phyloP scores from a whole-genome alignment of 2,113 vertebrate genomes.

The Poecile atricapillus region DNA sequence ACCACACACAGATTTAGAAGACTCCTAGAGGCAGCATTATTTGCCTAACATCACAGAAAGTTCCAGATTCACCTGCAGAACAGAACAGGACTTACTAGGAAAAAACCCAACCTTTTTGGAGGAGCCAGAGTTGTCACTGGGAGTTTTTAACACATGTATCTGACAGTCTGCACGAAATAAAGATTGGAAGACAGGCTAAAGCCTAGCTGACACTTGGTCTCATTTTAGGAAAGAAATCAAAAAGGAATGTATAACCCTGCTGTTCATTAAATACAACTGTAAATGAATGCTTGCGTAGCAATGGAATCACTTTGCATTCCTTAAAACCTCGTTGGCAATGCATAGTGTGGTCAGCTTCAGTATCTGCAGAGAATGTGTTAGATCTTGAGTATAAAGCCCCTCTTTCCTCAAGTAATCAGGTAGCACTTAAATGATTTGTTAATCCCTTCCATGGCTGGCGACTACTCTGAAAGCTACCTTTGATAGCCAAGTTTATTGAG shows the following conservation, averaged over 20 bases:
- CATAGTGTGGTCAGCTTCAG: not conserved
- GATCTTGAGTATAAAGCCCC: not conserved
- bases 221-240: not conserved
- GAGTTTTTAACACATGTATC: not conserved
- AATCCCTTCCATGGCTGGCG: not conserved
- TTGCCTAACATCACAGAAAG: not conserved
- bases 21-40: not conserved
- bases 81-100: not conserved
- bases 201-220: not conserved
- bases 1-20: not conserved
- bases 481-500: not conserved
- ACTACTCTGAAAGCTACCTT: not conserved
- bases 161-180: not conserved
- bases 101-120: not conserved
- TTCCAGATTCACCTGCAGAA: not conserved
- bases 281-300: not conserved
- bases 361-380: not conserved
- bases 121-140: not conserved
- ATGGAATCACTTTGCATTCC: not conserved
- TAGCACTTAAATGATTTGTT: not conserved
- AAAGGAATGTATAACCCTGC: not conserved
- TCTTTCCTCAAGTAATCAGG: not conserved
- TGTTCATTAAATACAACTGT: constrained; percentile 4
- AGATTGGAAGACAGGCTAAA: not conserved
- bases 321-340: not conserved